Base-by-base conservation (phyloP, 2,113 vertebrate genomes). In the Peromyscus maniculatus region DNA sequence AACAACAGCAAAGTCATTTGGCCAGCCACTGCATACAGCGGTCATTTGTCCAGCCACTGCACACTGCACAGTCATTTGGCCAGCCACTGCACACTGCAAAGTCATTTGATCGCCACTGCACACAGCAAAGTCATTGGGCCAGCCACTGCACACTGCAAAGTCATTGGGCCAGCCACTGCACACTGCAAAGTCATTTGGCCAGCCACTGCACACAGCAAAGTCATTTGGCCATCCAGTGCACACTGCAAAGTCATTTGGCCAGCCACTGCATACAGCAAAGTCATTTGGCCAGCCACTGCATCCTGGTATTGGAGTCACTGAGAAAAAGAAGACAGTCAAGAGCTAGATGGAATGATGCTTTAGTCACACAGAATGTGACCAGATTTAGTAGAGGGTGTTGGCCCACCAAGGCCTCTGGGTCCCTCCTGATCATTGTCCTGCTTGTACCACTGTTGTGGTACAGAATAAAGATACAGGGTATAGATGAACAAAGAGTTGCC, bases 1-100 rank as follows among this genome's bases (percentile, higher is more conserved):
- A 28, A 89, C 36, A 72, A 28, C 16, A 78, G 74, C 52, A 94
- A 95, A 84, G n/a, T 80, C 52, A 87, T 89, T 91, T 95, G 83
- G 36, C 86, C 57, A 71, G 66, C 11, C 17, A n/a, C 71, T 72
- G 36, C 71, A 28, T 26, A 33, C 13, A 78, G 74, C 49, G 93
- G 43, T 43, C 43, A 43, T 43, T 43, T 43, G 43, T 0, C 43
- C 4, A 43, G 39, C 39, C 39, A 43, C 39, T 43, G 3, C 39
- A 43, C 39, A 43, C 39, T 2, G 39, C 39, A 43, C 2, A 43
- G 39, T 43, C 39, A 43, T 43, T 43, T 43, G 39, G 39, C 39
- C 39, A 43, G 43, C 43, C 43, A 43, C 43, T 43, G 43, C 43
- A 43, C 3, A 43, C 43, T 43, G 43, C 43, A 43, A 43, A 43